These are phyloP conservation scores for Ictalurus punctatus DNA, from an alignment of 2,113 vertebrate species.

Conservation along the genomic window DNA sequence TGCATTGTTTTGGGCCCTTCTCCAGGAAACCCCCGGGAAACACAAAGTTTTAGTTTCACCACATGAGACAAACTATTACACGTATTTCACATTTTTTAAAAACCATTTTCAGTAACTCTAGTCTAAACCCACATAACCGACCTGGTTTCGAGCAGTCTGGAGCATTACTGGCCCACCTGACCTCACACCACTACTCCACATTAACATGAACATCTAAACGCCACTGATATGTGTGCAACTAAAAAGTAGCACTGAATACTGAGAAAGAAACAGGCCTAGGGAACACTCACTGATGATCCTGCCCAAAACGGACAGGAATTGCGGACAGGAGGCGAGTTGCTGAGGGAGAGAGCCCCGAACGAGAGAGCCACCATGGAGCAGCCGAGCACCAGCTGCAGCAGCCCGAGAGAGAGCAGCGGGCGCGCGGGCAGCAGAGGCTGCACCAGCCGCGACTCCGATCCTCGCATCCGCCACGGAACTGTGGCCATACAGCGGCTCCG, in stretches of 20 bases:
- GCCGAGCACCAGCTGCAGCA: slow-evolving; percentile 82
- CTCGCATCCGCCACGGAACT: slow-evolving; percentile 54
- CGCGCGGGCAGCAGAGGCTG: slow-evolving; percentile 66
- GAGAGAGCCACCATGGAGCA: slow-evolving; percentile 82
- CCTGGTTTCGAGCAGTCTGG: neutral
- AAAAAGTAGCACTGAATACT: neutral
- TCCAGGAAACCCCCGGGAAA: neutral
- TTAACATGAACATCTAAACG: no score
- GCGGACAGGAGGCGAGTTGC: slow-evolving; percentile 68
- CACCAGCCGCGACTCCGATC: slow-evolving; percentile 56
- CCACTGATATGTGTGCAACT: neutral
- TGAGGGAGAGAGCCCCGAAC: slow-evolving; percentile 79
- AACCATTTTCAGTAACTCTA: neutral
- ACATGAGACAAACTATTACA: neutral
- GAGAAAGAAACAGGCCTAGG: neutral
- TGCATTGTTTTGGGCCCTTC: neutral
- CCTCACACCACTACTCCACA: neutral
- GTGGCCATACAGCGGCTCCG: slow-evolving; percentile 60
- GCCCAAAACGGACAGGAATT: slow-evolving; percentile 82
- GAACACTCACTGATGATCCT: slow-evolving; percentile 81
- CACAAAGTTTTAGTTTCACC: neutral
- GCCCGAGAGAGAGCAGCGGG: slow-evolving; percentile 76
- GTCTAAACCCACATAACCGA: neutral
- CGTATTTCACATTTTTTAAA: neutral
- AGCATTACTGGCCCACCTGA: neutral